phyloP scores from a whole-genome alignment of 2,888 invertebrate genomes.

The Euzophera pinguis region DNA sequence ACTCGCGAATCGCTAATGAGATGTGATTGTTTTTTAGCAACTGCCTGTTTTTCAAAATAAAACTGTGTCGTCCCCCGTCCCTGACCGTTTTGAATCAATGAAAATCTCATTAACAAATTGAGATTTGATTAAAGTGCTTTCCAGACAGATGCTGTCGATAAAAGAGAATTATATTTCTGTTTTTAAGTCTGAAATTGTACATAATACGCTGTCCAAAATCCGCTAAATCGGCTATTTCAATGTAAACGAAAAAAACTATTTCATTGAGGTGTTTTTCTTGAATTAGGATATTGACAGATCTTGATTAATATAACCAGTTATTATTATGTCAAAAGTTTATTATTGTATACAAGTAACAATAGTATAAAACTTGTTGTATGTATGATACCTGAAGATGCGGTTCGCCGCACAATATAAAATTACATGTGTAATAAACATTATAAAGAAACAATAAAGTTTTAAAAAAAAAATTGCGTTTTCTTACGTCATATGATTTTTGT shows the following conservation, averaged over 20 bases:
- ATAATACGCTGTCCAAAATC: slow-evolving; percentile 48
- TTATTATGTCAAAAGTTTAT: slow-evolving; percentile 76
- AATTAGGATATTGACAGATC: slow-evolving; percentile 60
- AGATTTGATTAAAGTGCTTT: slow-evolving; percentile 63
- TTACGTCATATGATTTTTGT: slow-evolving; percentile 17
- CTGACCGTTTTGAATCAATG: slow-evolving; percentile 30
- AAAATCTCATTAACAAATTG: slow-evolving; percentile 36
- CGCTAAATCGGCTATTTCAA: slow-evolving; percentile 36
- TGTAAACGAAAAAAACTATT: slow-evolving; percentile 39
- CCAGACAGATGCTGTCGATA: slow-evolving; percentile 69
- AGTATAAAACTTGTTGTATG: slow-evolving; percentile 75
- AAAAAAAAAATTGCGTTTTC: slow-evolving; percentile 53
- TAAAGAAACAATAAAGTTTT: slow-evolving; percentile 77
- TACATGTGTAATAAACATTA: slow-evolving; percentile 77
- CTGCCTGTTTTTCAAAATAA: background rate
- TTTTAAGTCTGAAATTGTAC: slow-evolving; percentile 37
- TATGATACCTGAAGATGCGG: slow-evolving; percentile 59
- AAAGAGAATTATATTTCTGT: slow-evolving; percentile 37
- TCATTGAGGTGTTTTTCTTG: slow-evolving; percentile 49
- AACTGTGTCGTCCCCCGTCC: slow-evolving; percentile 49
- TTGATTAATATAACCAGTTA: slow-evolving; percentile 73
- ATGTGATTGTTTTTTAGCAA: too few species aligned
- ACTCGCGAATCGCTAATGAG: too few species aligned
- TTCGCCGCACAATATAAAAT: slow-evolving; percentile 54
- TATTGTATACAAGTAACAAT: slow-evolving; percentile 77